Conservation (phyloP, 2,113 vertebrate genomes). For the Eidolon helvum region DNA sequence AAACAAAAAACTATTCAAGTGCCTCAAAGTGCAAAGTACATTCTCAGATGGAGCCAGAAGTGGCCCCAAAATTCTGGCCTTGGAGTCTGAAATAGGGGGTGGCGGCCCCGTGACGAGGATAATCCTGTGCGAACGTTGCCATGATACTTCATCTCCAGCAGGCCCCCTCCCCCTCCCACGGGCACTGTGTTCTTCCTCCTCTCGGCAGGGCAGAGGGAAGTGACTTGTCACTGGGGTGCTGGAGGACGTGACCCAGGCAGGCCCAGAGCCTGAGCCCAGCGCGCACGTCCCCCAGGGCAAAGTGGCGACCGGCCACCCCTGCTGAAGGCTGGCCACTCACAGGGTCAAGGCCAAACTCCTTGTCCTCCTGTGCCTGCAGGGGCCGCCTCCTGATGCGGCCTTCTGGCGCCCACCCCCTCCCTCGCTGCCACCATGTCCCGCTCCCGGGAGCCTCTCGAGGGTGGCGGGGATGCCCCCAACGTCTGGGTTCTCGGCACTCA, state of each 20-base stretch:
- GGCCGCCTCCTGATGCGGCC: background rate
- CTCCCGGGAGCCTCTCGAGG: rapidly evolving
- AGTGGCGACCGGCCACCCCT: background rate
- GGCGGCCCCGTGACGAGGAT: background rate
- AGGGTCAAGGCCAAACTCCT: background rate
- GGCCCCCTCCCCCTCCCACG: background rate
- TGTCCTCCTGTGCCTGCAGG: rapidly evolving
- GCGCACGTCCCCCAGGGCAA: too few relatives aligned
- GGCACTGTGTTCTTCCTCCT: background rate
- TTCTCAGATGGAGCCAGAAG: background rate
- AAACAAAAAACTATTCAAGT: background rate
- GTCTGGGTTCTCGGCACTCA: rapidly evolving
- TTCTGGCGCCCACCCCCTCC: background rate
- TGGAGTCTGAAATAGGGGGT: background rate
- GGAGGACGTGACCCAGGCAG: background rate
- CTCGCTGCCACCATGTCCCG: rapidly evolving
- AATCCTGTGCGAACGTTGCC: rapidly evolving
- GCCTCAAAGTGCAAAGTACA: background rate
- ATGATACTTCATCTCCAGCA: rapidly evolving
- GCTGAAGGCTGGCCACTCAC: background rate
- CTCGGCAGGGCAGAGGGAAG: background rate
- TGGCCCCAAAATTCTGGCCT: background rate
- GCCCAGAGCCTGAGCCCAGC: background rate
- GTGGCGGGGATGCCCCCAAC: background rate
- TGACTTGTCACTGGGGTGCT: background rate